A percentile compares a stretch with the other conserved stretches of the same genome.
Conservation (phyloP, 2,888 invertebrate genomes). For the Sarcophaga subvicina region DNA sequence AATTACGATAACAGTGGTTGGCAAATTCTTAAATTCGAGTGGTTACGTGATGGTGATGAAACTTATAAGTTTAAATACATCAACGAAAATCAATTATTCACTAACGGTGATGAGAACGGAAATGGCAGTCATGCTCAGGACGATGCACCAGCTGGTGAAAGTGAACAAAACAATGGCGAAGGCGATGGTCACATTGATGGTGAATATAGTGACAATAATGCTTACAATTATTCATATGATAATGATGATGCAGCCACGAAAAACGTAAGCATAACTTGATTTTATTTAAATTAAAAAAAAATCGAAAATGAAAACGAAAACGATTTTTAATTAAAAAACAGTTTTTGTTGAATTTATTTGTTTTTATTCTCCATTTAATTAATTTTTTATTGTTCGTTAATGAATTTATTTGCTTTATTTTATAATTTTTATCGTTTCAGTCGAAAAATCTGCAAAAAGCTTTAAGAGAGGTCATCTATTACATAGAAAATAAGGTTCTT, state of each 20-base stretch:
- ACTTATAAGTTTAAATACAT: slow-evolving; percentile 79
- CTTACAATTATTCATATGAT: slow-evolving; percentile 56
- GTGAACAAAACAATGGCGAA: slow-evolving; percentile 48
- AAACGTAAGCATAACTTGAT: slow-evolving; percentile 53
- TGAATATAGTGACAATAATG: slow-evolving; percentile 52
- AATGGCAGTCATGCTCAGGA: neutral
- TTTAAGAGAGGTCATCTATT: slow-evolving; percentile 75
- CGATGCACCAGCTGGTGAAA: neutral
- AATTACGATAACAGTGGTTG: slow-evolving; percentile 78
- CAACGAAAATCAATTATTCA: slow-evolving; percentile 83
- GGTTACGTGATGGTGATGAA: slow-evolving; percentile 77
- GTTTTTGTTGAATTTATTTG: too few species aligned
- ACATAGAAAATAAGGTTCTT: slow-evolving; percentile 74
- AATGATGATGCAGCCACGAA: slow-evolving; percentile 10
- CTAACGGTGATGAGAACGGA: neutral
- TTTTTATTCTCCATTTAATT: neutral
- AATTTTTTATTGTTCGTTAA: neutral
- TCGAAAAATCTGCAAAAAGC: slow-evolving; percentile 72
- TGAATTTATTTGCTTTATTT: neutral
- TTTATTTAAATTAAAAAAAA: neutral
- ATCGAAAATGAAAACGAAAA: too few species aligned
- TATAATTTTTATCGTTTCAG: slow-evolving; percentile 66
- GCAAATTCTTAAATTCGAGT: slow-evolving; percentile 79
- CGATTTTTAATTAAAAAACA: too few species aligned
- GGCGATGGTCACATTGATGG: slow-evolving; percentile 59